Evolutionary conservation across 2,797 vertebrate species (phyloP).

Genomic region (Lycodopsis pacificus): DNA sequence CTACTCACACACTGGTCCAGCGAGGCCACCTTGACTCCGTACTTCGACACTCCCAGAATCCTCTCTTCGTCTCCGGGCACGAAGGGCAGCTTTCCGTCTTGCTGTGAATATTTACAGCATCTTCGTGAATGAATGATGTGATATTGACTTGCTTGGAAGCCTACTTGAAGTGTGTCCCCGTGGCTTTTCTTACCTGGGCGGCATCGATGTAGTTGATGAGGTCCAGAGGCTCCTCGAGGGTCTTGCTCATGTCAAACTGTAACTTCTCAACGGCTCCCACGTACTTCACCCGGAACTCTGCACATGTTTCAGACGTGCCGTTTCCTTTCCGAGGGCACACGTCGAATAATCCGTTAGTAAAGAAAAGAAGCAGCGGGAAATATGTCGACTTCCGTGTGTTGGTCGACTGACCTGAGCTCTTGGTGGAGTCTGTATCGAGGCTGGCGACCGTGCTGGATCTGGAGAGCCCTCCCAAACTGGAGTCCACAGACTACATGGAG

Average conservation of each 20-base stretch:
- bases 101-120: conserved; percentile 80
- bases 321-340: conserved; percentile 81
- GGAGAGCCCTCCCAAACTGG: conserved; percentile 96
- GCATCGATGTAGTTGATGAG: conserved; percentile 97
- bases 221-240: conserved; percentile 92
- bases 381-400: fast-evolving
- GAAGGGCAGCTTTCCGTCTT: conserved; percentile 97
- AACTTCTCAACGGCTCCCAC: conserved; percentile 95
- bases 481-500: conserved; percentile 92
- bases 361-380: background rate
- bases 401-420: conserved; percentile 90
- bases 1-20: conserved; percentile 96
- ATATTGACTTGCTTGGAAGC: background rate
- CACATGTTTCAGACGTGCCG: conserved; percentile 89
- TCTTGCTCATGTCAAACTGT: conserved; percentile 89
- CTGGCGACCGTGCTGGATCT: conserved; percentile 98
- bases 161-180: background rate
- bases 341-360: background rate
- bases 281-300: conserved; percentile 95
- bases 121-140: background rate
- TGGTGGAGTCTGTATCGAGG: conserved; percentile 97
- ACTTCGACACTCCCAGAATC: conserved; percentile 95
- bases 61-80: conserved; percentile 95
- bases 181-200: conserved; percentile 88
- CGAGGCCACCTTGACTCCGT: conserved; percentile 95